phyloP scores from a whole-genome alignment of 2,113 vertebrate species.

The Platysternon megacephalum region DNA sequence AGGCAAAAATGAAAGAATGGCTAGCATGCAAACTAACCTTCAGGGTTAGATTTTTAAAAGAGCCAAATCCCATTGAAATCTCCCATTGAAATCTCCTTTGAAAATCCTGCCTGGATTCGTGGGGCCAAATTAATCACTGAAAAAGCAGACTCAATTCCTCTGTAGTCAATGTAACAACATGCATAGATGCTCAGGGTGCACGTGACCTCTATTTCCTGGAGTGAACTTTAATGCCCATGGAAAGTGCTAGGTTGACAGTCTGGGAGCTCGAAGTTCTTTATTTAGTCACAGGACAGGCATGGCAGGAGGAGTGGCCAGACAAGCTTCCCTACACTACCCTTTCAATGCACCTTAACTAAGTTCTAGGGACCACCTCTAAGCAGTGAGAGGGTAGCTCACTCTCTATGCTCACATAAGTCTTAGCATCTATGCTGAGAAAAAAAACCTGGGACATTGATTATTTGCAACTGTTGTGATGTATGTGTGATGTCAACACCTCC shows the following conservation, averaged over 20 bases:
- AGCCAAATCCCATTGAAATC: background rate
- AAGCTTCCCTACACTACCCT: background rate
- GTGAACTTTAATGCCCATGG: background rate
- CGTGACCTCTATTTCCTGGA: background rate
- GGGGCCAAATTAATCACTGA: background rate
- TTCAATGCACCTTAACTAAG: background rate
- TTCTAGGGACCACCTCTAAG: background rate
- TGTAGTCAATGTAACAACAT: background rate
- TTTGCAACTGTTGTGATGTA: background rate
- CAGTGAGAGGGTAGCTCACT: background rate
- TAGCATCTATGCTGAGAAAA: background rate
- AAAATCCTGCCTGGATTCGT: background rate
- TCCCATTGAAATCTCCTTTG: background rate
- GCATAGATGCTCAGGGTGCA: fast-evolving
- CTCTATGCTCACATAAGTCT: background rate
- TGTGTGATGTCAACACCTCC: background rate
- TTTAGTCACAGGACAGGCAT: background rate
- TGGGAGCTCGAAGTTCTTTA: background rate
- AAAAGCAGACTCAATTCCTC: background rate
- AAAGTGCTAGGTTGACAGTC: background rate
- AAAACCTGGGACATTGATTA: background rate
- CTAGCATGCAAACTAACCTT: background rate
- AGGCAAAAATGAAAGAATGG: background rate
- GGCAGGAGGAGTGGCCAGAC: background rate
- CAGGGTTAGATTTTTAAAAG: background rate